A percentile compares a stretch with the other conserved stretches of the same genome.
These are phyloP conservation scores for Periplaneta americana DNA, from an alignment of 1,140 invertebrate genomes.

Conservation along the genomic window DNA sequence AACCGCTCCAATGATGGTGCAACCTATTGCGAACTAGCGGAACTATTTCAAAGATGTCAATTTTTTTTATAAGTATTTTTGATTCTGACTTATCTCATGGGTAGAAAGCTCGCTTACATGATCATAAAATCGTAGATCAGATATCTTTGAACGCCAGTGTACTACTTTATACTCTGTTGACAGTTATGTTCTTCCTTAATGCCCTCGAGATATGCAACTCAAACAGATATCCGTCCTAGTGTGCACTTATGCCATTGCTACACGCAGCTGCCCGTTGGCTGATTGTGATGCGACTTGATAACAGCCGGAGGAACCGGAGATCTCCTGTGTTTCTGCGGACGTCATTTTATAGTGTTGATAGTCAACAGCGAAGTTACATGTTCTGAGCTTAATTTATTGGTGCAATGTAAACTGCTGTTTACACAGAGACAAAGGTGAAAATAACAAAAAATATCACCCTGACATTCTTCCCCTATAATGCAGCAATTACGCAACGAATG, in stretches of 20 bases:
- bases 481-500: background rate
- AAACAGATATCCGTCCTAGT: background rate
- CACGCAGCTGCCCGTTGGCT: background rate
- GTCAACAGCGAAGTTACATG: background rate
- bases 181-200: too few relatives aligned
- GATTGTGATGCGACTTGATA: background rate
- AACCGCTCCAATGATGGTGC: too few relatives aligned
- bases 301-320: background rate
- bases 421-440: background rate
- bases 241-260: background rate
- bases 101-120: too few relatives aligned
- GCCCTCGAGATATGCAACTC: too few relatives aligned
- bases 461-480: background rate
- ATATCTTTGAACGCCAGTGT: too few relatives aligned
- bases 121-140: too few relatives aligned
- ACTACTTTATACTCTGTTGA: too few relatives aligned
- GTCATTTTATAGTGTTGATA: background rate
- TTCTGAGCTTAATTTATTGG: background rate
- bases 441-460: background rate
- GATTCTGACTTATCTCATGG: too few relatives aligned
- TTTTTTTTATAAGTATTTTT: too few relatives aligned
- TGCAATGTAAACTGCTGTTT: background rate
- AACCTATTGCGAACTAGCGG: too few relatives aligned
- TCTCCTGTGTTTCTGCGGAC: background rate
- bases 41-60: too few relatives aligned